A percentile compares a stretch with the other conserved stretches of the same genome.
phyloP scores from a whole-genome alignment of 2,113 vertebrate species.

The Vireo altiloquus region DNA sequence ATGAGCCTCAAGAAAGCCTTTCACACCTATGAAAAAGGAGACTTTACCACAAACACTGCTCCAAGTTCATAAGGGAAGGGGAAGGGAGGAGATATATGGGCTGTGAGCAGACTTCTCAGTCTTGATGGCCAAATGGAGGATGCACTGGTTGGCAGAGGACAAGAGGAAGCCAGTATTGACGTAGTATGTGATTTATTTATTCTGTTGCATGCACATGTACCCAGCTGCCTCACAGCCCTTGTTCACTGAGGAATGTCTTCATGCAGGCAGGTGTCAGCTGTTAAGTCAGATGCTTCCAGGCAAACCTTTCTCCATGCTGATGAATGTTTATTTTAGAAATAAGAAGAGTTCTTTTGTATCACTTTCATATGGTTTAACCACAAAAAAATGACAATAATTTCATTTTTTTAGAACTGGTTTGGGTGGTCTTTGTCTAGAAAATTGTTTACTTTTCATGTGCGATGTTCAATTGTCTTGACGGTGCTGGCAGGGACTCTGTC shows the following conservation, averaged over 20 bases:
- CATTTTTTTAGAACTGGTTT: not conserved
- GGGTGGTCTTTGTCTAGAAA: not conserved
- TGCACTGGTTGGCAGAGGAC: not conserved
- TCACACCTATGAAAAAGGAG: not conserved
- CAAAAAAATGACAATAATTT: not conserved
- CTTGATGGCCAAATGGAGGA: not conserved
- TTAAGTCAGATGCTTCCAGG: not conserved
- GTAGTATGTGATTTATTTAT: not conserved
- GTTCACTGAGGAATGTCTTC: not conserved
- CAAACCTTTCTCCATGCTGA: not conserved
- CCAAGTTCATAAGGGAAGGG: not conserved
- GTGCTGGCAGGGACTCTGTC: not conserved
- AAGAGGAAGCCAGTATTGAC: not conserved
- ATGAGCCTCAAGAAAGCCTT: not conserved
- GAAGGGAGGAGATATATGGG: not conserved
- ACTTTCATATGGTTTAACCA: not conserved
- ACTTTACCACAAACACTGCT: not conserved
- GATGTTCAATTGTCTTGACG: not conserved
- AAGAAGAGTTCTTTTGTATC: not conserved
- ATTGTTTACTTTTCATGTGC: not conserved
- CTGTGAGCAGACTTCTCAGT: not conserved
- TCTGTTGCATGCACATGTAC: not conserved
- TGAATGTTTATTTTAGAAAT: slow-evolving; percentile 2
- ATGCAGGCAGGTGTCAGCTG: not conserved
- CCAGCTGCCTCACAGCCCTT: not conserved